Evolutionary conservation across 2,113 vertebrate species (phyloP).

Genomic region (Gymnorhina tibicen): DNA sequence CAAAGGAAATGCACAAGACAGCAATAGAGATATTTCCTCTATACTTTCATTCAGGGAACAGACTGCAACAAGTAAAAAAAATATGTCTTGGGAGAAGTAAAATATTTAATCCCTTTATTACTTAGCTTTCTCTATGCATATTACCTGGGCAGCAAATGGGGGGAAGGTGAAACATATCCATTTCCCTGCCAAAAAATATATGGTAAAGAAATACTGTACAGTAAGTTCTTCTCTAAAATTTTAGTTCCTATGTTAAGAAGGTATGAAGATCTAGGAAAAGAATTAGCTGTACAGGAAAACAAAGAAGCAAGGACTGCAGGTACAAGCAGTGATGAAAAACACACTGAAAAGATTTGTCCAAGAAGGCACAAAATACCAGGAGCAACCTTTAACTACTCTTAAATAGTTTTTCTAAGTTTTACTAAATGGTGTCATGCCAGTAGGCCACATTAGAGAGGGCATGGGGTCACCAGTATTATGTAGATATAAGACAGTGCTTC

Average conservation of each 20-base stretch:
- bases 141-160: background rate
- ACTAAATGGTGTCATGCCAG: background rate
- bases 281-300: background rate
- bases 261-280: background rate
- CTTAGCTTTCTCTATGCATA: background rate
- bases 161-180: background rate
- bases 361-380: background rate
- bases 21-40: background rate
- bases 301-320: background rate
- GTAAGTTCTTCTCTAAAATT: background rate
- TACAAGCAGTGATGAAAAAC: background rate
- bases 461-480: background rate
- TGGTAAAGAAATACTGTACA: background rate
- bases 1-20: background rate
- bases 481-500: background rate
- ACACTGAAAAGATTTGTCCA: background rate
- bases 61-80: background rate
- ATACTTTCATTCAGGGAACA: background rate
- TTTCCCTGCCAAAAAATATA: background rate
- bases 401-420: background rate
- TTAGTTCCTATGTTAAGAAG: background rate
- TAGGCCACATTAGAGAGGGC: background rate
- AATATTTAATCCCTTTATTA: background rate
- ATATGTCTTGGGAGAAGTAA: background rate
- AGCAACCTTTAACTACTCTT: background rate